A percentile compares a stretch with the other conserved stretches of the same genome.
Evolutionary conservation across 2,113 vertebrate genomes (phyloP).

Genomic region (Pseudolaguvia tuberculata): DNA sequence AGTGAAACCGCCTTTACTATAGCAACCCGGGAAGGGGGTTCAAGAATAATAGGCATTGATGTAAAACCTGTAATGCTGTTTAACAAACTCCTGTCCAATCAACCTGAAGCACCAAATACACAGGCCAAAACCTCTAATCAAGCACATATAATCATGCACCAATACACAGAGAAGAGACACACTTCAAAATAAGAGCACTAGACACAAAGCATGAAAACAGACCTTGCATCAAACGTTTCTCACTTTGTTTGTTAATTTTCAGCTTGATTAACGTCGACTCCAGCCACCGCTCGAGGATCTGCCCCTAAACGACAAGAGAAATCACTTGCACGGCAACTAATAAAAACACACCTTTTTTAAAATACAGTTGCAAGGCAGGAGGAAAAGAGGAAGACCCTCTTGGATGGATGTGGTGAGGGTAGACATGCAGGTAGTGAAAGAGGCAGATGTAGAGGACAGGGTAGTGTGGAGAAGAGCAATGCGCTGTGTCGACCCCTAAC

Average conservation of each 20-base stretch:
- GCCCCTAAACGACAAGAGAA: background rate
- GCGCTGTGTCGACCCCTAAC: too few relatives aligned
- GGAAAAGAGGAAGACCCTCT: too few relatives aligned
- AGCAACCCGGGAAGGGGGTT: background rate
- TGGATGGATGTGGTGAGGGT: too few relatives aligned
- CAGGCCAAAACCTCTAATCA: conserved; percentile 4
- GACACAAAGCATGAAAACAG: background rate
- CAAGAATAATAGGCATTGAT: background rate
- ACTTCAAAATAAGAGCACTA: conserved; percentile 32
- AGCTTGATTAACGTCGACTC: conserved; percentile 21
- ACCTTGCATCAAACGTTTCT: background rate
- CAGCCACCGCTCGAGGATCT: conserved; percentile 8
- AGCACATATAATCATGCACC: too few relatives aligned
- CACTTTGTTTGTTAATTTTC: conserved; percentile 6
- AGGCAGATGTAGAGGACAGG: too few relatives aligned
- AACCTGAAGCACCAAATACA: background rate
- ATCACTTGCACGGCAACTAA: too few relatives aligned
- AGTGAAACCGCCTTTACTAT: background rate
- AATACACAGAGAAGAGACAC: background rate
- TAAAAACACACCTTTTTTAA: too few relatives aligned
- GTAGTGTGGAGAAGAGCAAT: too few relatives aligned
- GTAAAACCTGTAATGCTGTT: background rate
- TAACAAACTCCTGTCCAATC: background rate
- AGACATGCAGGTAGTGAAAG: too few relatives aligned
- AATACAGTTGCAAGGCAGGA: too few relatives aligned